Conservation (phyloP, 1,140 invertebrate genomes). For the Pogonomyrmex barbatus region DNA sequence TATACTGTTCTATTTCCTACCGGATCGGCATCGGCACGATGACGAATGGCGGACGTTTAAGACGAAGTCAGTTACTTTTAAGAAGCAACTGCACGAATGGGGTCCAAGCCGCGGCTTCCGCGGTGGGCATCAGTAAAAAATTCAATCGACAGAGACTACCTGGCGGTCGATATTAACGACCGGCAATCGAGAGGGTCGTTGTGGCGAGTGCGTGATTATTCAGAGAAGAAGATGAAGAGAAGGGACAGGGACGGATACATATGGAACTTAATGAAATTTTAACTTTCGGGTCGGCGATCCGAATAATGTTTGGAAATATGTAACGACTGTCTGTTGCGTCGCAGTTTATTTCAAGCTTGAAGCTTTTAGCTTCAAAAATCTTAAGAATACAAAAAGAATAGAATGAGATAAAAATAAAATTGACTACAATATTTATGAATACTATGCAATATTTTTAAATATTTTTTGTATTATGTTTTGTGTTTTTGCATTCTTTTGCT, state of each 20-base stretch:
- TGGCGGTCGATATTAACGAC: slow-evolving; percentile 77
- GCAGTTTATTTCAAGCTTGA: background rate
- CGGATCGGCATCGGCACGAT: slow-evolving; percentile 26
- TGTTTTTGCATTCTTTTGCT: no score
- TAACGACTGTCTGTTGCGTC: background rate
- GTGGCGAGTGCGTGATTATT: slow-evolving; percentile 72
- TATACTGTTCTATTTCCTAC: slow-evolving; percentile 53
- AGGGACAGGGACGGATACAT: slow-evolving; percentile 43
- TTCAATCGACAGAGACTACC: slow-evolving; percentile 73
- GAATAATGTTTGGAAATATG: slow-evolving; percentile 8
- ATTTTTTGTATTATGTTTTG: background rate
- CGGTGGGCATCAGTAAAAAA: slow-evolving; percentile 68
- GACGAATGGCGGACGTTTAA: slow-evolving; percentile 50
- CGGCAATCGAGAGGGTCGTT: slow-evolving; percentile 68
- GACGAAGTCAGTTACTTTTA: slow-evolving; percentile 43
- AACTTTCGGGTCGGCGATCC: background rate
- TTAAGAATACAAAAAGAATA: background rate
- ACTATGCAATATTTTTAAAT: background rate
- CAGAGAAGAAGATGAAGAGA: slow-evolving; percentile 45
- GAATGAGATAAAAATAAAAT: background rate
- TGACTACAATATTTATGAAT: background rate
- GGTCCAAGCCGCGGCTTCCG: slow-evolving; percentile 61
- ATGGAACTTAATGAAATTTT: slow-evolving; percentile 26
- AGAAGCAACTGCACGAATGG: slow-evolving; percentile 58
- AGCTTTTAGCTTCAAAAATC: background rate